Conservation (phyloP, 2,113 vertebrate species). For the Anguilla rostrata region DNA sequence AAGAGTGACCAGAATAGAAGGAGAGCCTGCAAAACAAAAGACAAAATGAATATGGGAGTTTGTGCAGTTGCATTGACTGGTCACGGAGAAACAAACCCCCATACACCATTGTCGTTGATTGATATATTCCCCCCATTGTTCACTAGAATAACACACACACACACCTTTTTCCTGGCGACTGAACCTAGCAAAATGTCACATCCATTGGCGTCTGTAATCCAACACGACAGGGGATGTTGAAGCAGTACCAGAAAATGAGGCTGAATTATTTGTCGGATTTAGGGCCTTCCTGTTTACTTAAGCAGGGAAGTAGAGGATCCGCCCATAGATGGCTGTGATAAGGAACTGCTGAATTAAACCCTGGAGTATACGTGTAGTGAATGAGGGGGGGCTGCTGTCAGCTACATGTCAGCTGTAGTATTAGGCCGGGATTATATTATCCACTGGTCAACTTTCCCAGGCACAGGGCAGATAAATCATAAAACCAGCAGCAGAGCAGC, state of each 20-base stretch:
- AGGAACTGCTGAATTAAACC: slow-evolving; percentile 10
- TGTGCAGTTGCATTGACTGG: not conserved
- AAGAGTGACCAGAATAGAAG: slow-evolving; percentile 96
- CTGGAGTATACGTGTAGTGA: not conserved
- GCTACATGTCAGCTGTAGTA: not conserved
- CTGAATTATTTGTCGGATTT: slow-evolving; percentile 24
- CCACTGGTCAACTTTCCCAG: not conserved
- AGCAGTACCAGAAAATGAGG: slow-evolving; percentile 14
- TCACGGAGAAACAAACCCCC: not conserved
- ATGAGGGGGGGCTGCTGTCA: not conserved
- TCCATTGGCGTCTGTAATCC: not conserved
- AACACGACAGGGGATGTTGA: not conserved
- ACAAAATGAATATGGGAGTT: slow-evolving; percentile 19
- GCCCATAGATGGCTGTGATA: slow-evolving; percentile 14
- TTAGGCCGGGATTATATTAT: not conserved
- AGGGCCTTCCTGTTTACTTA: slow-evolving; percentile 49
- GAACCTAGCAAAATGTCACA: slow-evolving; percentile 17
- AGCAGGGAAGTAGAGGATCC: slow-evolving; percentile 22
- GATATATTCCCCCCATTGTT: slow-evolving; percentile 26
- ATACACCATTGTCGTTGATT: slow-evolving; percentile 10
- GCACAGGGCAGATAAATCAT: not conserved
- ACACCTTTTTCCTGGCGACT: slow-evolving; percentile 47
- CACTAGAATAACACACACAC: slow-evolving; percentile 13
- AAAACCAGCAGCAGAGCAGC: not conserved
- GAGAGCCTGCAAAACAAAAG: slow-evolving; percentile 77